Conservation (phyloP, 2,797 vertebrate species). For the Paratrypauchen microcephalus region DNA sequence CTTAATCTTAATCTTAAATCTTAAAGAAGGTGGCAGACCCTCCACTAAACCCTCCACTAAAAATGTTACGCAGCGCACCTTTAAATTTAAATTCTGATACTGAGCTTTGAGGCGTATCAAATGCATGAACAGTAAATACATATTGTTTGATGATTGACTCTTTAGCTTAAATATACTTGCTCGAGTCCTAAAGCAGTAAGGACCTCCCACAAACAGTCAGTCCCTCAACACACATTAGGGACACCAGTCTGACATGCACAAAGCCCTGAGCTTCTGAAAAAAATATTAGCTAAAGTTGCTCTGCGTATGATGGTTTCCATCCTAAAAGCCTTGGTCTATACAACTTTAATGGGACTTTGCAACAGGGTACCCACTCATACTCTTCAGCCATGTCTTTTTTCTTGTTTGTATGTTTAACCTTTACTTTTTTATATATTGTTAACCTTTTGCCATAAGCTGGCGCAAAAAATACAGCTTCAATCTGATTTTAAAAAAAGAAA, state of each 20-base stretch:
- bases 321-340: conserved; percentile 71
- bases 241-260: conserved; percentile 49
- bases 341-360: conserved; percentile 69
- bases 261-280: conserved; percentile 70
- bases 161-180: neutral
- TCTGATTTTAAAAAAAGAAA: conserved; percentile 43
- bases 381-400: conserved; percentile 43
- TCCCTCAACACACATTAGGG: conserved; percentile 22
- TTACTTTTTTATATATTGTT: conserved; percentile 45
- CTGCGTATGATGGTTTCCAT: conserved; percentile 59
- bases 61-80: too few species aligned
- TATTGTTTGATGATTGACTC: neutral
- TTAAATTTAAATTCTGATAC: too few species aligned
- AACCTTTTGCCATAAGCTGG: conserved; percentile 42
- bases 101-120: neutral
- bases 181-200: conserved; percentile 13
- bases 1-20: too few species aligned
- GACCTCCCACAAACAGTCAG: conserved; percentile 31
- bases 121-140: neutral
- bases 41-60: too few species aligned
- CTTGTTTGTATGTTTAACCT: conserved; percentile 57
- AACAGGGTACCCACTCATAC: conserved; percentile 53
- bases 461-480: conserved; percentile 37
- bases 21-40: too few species aligned
- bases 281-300: conserved; percentile 71